phyloP scores from a whole-genome alignment of 2,888 invertebrate species.

The Poecilus cupreus region DNA sequence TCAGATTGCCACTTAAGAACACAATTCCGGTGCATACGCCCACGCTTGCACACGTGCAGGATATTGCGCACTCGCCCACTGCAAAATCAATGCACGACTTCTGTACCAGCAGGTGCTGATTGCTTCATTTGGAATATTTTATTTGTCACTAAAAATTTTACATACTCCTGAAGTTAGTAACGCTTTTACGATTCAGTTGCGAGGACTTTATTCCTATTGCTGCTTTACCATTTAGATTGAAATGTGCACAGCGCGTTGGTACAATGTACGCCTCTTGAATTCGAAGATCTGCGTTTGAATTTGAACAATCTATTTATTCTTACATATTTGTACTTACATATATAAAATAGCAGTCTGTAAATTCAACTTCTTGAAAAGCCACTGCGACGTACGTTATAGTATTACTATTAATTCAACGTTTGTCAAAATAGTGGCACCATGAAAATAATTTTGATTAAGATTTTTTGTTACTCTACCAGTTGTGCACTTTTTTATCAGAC shows the following conservation, averaged over 20 bases:
- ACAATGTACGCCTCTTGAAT: constrained; percentile 15
- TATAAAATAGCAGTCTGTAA: too few species aligned
- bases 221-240: constrained; percentile 41
- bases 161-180: constrained; percentile 36
- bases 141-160: constrained; percentile 54
- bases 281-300: background rate
- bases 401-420: too few species aligned
- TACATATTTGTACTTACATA: background rate
- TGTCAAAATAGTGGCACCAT: too few species aligned
- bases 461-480: too few species aligned
- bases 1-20: constrained; percentile 36
- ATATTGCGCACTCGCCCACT: background rate
- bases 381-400: too few species aligned
- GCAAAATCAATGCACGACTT: constrained; percentile 31
- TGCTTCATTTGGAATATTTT: constrained; percentile 47
- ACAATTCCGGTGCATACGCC: constrained; percentile 12
- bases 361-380: too few species aligned
- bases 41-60: constrained; percentile 13
- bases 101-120: constrained; percentile 37
- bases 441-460: too few species aligned
- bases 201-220: constrained; percentile 29
- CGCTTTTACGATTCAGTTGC: constrained; percentile 31
- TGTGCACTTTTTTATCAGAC: too few species aligned
- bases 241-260: background rate
- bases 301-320: background rate